phyloP scores from a whole-genome alignment of 2,113 vertebrate species.

The Podiceps cristatus region DNA sequence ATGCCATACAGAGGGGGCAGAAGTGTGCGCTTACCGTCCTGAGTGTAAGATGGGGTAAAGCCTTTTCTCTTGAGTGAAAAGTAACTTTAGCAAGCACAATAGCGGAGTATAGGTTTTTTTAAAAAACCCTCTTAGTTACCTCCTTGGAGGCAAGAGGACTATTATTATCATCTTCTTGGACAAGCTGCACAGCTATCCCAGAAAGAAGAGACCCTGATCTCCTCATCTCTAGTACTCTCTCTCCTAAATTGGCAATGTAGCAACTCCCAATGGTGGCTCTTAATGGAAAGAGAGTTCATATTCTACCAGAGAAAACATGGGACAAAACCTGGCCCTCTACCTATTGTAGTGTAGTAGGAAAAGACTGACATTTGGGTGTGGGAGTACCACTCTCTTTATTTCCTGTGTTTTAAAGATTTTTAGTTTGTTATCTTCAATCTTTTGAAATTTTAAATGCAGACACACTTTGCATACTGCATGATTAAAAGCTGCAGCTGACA shows the following conservation, averaged over 20 bases:
- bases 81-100: not conserved
- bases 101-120: not conserved
- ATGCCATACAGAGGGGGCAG: not conserved
- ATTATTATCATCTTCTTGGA: not conserved
- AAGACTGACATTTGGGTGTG: not conserved
- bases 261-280: not conserved
- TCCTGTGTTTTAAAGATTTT: not conserved
- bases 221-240: not conserved
- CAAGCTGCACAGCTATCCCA: not conserved
- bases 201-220: not conserved
- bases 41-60: not conserved
- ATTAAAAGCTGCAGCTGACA: not conserved
- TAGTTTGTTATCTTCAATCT: not conserved
- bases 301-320: not conserved
- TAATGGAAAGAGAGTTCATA: not conserved
- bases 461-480: not conserved
- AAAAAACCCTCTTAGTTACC: not conserved
- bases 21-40: rapidly evolving
- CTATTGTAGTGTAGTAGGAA: not conserved
- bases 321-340: not conserved
- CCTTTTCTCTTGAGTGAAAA: not conserved
- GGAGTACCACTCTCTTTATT: not conserved
- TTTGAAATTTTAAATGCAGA: not conserved
- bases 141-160: not conserved
- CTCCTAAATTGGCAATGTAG: not conserved